Conservation (phyloP, 2,888 invertebrate species). For the Busseola fusca region DNA sequence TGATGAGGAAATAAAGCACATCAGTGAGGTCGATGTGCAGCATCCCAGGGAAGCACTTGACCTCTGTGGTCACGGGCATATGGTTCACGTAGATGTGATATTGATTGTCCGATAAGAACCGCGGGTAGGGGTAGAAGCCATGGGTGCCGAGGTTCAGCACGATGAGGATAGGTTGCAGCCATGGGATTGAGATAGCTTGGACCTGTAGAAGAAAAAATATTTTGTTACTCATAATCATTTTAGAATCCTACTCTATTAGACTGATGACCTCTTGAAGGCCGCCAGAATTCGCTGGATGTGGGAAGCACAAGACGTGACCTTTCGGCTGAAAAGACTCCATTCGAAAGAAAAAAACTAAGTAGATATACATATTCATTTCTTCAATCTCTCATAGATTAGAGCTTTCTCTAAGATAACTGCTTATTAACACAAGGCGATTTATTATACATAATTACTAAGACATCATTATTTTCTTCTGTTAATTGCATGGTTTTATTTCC, state of each 20-base stretch:
- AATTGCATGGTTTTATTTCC: not conserved
- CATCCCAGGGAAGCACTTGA: slow-evolving; percentile 79
- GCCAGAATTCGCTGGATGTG: not conserved
- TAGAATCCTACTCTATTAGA: not conserved
- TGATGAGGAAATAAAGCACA: slow-evolving; percentile 75
- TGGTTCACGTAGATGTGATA: slow-evolving; percentile 70
- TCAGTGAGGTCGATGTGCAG: slow-evolving; percentile 76
- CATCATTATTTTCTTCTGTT: not conserved
- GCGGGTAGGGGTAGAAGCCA: slow-evolving; percentile 79
- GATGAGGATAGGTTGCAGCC: slow-evolving; percentile 74
- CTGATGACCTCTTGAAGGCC: not conserved
- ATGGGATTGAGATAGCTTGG: slow-evolving; percentile 66
- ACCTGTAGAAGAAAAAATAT: slow-evolving; percentile 65
- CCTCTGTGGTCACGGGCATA: slow-evolving; percentile 61
- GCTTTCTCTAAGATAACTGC: not conserved
- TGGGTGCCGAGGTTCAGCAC: slow-evolving; percentile 80
- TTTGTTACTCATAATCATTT: not conserved
- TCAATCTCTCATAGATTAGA: not conserved
- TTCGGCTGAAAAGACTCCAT: not conserved
- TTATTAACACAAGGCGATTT: not conserved
- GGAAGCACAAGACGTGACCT: no score
- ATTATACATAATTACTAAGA: not conserved
- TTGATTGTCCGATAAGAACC: slow-evolving; percentile 68
- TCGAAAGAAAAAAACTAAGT: not conserved
- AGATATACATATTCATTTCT: not conserved